Base-by-base conservation (phyloP, 2,888 invertebrate species). In the Dexiosoma caninum region DNA sequence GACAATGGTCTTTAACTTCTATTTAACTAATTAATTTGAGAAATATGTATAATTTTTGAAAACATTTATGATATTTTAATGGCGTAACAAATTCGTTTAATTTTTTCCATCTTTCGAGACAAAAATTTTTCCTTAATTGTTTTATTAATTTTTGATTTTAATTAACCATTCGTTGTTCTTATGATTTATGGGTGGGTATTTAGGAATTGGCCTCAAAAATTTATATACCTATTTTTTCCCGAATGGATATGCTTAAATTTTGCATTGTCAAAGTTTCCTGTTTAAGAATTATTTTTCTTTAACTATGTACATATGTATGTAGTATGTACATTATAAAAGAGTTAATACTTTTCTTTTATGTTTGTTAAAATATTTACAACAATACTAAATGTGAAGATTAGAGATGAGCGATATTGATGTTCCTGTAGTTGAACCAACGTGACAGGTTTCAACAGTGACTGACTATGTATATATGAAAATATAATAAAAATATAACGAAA, bases 361-460 rank as follows among this genome's bases (percentile, higher is more conserved):
- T 71, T 32, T 19, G 8, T 51, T 40, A n/a, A 57, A 57, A n/a
- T 57, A 30, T 32, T n/a, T 77, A 72, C 67, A 77, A 70, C 30
- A 71, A 81, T 46, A 78, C 12, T 60, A 44, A 46, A 46, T 51
- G 27, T 51, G 9, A 59, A 72, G 19, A 59, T 30, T 30, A 67
- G 37, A 81, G 81, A 72, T 84, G 57, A 82, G 32, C 27, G 42
- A 23, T 49, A 44, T 42, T 23, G 49, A 66, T 60, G 51, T 27
- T 16, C 1, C 10, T 21, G 49, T 21, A 21, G 12, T 37, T 37
- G 4, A 37, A 37, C 12, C 37, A 37, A 3, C 1, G 12, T 37
- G 10, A 37, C 37, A 5, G 27, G 27, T 6, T 6, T 5, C 27
- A 27, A 27, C 27, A 6, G 27, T 27, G 3, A 27, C 27, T 27